A percentile compares a stretch with the other conserved stretches of the same genome.
These are phyloP conservation scores for Drosophila affinis DNA, from an alignment of 2,888 invertebrate species.

Conservation along the genomic window DNA sequence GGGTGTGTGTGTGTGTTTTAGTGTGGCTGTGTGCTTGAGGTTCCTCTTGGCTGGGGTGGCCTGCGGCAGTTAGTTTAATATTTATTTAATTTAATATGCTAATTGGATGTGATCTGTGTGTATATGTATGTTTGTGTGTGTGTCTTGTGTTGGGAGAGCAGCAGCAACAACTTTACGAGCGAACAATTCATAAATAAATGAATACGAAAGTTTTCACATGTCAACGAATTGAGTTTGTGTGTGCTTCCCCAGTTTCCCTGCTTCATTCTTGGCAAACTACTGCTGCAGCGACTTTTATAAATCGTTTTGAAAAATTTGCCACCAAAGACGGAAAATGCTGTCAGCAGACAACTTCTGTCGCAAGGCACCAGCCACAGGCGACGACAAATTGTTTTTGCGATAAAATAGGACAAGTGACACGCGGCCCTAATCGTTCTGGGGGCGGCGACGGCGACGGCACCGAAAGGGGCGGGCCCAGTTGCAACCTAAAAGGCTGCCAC, in stretches of 20 bases:
- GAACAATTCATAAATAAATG: constrained; percentile 76
- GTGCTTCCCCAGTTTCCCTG: constrained; percentile 43
- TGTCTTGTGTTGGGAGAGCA: constrained; percentile 2
- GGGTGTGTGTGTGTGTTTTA: constrained; percentile 4
- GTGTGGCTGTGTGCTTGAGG: constrained; percentile 12
- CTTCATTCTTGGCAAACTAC: neutral
- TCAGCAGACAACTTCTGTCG: constrained; percentile 60
- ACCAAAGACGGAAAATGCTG: constrained; percentile 66
- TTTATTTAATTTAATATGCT: constrained; percentile 82
- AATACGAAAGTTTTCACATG: constrained; percentile 71
- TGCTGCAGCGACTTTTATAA: constrained; percentile 69
- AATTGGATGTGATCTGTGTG: constrained; percentile 78
- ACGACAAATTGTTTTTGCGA: constrained; percentile 80
- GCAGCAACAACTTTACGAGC: constrained; percentile 70
- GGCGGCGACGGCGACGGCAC: constrained; percentile 8
- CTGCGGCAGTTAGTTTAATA: constrained; percentile 79
- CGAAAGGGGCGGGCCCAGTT: constrained; percentile 25
- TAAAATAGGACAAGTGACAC: constrained; percentile 77
- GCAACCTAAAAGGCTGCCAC: constrained; percentile 55
- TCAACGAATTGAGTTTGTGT: constrained; percentile 72
- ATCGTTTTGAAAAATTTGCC: constrained; percentile 71
- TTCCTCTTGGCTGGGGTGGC: constrained; percentile 24
- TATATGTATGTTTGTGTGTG: constrained; percentile 32
- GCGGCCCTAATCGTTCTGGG: constrained; percentile 61
- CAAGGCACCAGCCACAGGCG: constrained; percentile 42